A percentile compares a stretch with the other conserved stretches of the same genome.
Evolutionary conservation across 1,140 invertebrate genomes (phyloP).

Genomic region (Apocrypta bakeri): DNA sequence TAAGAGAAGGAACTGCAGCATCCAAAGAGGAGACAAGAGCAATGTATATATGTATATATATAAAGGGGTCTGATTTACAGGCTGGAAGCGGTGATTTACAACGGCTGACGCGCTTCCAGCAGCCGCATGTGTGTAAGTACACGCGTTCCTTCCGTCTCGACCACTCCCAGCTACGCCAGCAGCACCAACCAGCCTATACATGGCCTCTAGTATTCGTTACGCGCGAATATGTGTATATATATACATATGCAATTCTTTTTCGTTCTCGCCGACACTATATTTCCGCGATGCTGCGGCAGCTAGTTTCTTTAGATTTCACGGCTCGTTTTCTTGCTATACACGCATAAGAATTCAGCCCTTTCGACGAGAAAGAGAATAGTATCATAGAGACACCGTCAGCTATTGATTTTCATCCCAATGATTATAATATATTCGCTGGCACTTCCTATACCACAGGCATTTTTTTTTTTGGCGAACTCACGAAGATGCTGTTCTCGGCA

Average conservation of each 20-base stretch:
- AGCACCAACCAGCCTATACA: slow-evolving; percentile 1
- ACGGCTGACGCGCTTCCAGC: slow-evolving; percentile 1
- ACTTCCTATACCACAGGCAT: background rate
- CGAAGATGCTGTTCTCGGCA: background rate
- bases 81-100: slow-evolving; percentile 39
- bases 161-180: background rate
- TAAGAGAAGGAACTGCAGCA: background rate
- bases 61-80: slow-evolving; percentile 37
- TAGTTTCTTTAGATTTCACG: background rate
- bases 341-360: background rate
- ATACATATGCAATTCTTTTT: background rate
- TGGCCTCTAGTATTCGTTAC: slow-evolving; percentile 21
- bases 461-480: too few species aligned
- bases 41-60: background rate
- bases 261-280: background rate
- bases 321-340: too few species aligned
- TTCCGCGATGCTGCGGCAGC: background rate
- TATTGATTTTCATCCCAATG: background rate
- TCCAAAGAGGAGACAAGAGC: slow-evolving; percentile 1
- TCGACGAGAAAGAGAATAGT: background rate
- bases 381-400: too few species aligned
- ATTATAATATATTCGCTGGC: background rate
- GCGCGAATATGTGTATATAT: background rate
- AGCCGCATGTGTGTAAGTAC: background rate
- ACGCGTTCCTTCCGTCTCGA: background rate